Base-by-base conservation (phyloP, 2,113 vertebrate species). In the Pterocles burchelli region DNA sequence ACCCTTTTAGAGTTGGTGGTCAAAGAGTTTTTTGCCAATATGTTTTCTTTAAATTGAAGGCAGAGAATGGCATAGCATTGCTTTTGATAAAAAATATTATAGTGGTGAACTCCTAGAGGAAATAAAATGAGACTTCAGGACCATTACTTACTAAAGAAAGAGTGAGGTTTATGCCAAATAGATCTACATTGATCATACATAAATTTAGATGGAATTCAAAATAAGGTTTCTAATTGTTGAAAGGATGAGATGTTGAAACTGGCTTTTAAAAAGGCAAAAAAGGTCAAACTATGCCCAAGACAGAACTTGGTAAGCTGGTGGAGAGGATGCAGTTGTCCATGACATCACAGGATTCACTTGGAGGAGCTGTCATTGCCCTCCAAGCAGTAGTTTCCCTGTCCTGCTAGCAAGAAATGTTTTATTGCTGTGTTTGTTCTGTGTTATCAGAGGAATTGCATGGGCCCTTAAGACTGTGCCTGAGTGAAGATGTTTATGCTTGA, bases 131-230 rank as follows among this genome's bases (percentile, higher is more conserved):
- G 45, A 31, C 65, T 65, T 89, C 11, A 61, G 52, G 65, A 65
- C 33, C 11, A 45, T 48, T 68, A 36, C 36, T 77, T 90, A 45
- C 67, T 93, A 63, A 74, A 92, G 72, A 71, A 77, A 67, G 59
- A 55, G 3, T 51, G 52, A 93, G 31, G 17, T 20, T 83, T 55
- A 43, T 10, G 46, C 55, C 68, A 89, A 68, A 82, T 87, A 86
- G 29, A 59, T 45, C 55, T 67, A 31, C 79, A 75, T 34, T 52
- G 76, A 91, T 85, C 70, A 75, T 31, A 45, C 57, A 59, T 87
- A 95, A 78, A 91, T 95, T 92, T 91, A 85, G 89, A 61, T 61
- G 10, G 48, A 88, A 59, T 90, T 84, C 51, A 88, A 31, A 92
- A n/a, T 71, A 48, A 54, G 21, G 15, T 81, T 95, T 93, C 83